A percentile compares a stretch with the other conserved stretches of the same genome.
Evolutionary conservation across 1,140 invertebrate genomes (phyloP).

Genomic region (Drosophila fuyamai): DNA sequence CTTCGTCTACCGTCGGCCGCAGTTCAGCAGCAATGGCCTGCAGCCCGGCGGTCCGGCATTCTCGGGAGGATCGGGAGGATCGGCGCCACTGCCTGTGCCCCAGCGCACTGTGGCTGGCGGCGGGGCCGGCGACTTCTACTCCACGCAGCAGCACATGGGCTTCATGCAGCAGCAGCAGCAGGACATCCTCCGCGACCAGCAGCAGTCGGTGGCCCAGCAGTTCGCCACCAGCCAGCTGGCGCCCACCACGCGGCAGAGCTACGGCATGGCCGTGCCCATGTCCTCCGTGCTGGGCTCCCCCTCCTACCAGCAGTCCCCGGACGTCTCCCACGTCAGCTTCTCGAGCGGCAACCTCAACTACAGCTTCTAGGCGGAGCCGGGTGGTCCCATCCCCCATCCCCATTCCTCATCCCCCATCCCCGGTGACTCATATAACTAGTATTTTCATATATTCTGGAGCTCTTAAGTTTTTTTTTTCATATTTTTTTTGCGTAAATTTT

Average conservation of each 20-base stretch:
- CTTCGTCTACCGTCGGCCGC: conserved; percentile 17
- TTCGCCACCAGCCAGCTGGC: conserved; percentile 58
- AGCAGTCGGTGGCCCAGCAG: conserved; percentile 64
- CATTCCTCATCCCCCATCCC: too few species aligned
- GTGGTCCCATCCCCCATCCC: too few species aligned
- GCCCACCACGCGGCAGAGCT: conserved; percentile 50
- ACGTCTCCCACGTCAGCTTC: conserved; percentile 77
- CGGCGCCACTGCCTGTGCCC: background rate
- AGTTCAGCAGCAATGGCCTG: conserved; percentile 54
- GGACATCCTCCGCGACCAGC: conserved; percentile 64
- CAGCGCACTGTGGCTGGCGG: background rate
- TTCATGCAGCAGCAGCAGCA: conserved; percentile 73
- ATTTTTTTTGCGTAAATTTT: conserved; percentile 22
- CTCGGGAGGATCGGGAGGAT: background rate
- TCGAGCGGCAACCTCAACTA: conserved; percentile 73
- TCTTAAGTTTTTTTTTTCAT: background rate
- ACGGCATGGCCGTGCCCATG: conserved; percentile 55
- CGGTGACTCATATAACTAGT: background rate
- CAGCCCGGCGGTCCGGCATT: conserved; percentile 24
- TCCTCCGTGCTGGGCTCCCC: conserved; percentile 44
- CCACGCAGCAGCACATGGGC: conserved; percentile 63
- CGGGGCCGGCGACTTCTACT: conserved; percentile 45
- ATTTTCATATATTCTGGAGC: background rate
- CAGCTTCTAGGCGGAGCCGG: conserved; percentile 49
- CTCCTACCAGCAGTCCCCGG: conserved; percentile 52